Conservation (phyloP, 2,888 invertebrate species). For the Aphidius colemani region DNA sequence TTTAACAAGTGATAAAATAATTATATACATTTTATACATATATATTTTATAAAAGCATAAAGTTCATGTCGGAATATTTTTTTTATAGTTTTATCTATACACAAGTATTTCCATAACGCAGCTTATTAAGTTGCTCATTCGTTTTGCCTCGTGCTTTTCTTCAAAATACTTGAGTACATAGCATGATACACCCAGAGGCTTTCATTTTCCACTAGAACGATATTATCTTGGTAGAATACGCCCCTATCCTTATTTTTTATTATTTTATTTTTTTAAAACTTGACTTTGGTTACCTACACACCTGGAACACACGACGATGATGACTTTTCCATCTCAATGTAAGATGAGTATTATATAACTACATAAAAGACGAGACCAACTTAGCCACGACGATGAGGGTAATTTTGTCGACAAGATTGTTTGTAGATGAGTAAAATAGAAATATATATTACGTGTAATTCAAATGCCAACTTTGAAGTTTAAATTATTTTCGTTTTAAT, state of each 20-base stretch:
- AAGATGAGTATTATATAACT: conserved; percentile 22
- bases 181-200: conserved; percentile 28
- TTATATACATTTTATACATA: neutral
- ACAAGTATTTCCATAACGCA: conserved; percentile 27
- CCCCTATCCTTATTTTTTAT: conserved; percentile 1
- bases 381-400: conserved; percentile 26
- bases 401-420: conserved; percentile 30
- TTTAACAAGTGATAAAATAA: neutral
- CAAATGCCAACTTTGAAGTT: too few species aligned
- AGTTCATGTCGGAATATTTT: neutral
- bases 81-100: conserved; percentile 1
- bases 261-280: conserved; percentile 4
- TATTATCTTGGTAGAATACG: conserved; percentile 31
- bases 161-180: conserved; percentile 18
- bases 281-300: conserved; percentile 4
- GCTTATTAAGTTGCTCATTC: conserved; percentile 43
- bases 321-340: conserved; percentile 8
- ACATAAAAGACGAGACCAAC: conserved; percentile 22
- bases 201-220: conserved; percentile 49
- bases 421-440: neutral
- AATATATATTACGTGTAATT: too few species aligned
- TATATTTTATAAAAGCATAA: too few species aligned
- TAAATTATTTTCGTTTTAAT: too few species aligned
- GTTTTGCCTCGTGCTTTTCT: conserved; percentile 25
- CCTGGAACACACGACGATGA: conserved; percentile 7